Evolutionary conservation across 2,113 vertebrate genomes (phyloP).

Genomic region (Eudyptes chrysolophus): DNA sequence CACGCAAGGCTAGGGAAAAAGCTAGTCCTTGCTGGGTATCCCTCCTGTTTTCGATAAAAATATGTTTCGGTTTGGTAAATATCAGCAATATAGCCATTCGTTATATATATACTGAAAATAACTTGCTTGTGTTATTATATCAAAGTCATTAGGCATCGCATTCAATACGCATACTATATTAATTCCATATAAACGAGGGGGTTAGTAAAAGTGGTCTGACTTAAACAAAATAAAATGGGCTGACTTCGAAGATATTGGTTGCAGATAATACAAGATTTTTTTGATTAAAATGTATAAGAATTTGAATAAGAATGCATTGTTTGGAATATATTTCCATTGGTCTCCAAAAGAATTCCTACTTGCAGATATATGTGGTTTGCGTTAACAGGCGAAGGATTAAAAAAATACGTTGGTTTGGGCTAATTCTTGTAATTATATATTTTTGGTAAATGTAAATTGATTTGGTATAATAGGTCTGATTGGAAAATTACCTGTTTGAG

Average conservation of each 20-base stretch:
- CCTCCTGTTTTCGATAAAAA: conserved; percentile 51
- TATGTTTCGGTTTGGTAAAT: conserved; percentile 35
- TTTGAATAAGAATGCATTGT: conserved; percentile 81
- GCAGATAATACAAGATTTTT: conserved; percentile 80
- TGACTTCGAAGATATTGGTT: conserved; percentile 73
- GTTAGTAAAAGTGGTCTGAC: conserved; percentile 31
- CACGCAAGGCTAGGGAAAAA: neutral
- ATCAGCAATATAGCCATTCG: neutral
- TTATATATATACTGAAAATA: conserved; percentile 27
- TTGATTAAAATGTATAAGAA: conserved; percentile 76
- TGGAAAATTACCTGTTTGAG: conserved; percentile 72
- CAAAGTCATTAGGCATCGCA: conserved; percentile 52
- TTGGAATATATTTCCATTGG: conserved; percentile 73
- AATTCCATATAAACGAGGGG: conserved; percentile 46
- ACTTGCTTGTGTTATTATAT: conserved; percentile 36
- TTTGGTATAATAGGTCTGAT: conserved; percentile 59
- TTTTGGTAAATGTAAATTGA: conserved; percentile 57
- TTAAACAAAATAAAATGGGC: conserved; percentile 54
- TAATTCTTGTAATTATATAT: conserved; percentile 72
- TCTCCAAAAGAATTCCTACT: conserved; percentile 73
- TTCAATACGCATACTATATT: conserved; percentile 17
- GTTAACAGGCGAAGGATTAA: conserved; percentile 71
- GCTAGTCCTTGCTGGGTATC: neutral
- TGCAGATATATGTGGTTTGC: conserved; percentile 76
- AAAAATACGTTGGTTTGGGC: conserved; percentile 60